A percentile compares a stretch with the other conserved stretches of the same genome.
phyloP scores from a whole-genome alignment of 2,113 vertebrate genomes.

The Ellobius talpinus region DNA sequence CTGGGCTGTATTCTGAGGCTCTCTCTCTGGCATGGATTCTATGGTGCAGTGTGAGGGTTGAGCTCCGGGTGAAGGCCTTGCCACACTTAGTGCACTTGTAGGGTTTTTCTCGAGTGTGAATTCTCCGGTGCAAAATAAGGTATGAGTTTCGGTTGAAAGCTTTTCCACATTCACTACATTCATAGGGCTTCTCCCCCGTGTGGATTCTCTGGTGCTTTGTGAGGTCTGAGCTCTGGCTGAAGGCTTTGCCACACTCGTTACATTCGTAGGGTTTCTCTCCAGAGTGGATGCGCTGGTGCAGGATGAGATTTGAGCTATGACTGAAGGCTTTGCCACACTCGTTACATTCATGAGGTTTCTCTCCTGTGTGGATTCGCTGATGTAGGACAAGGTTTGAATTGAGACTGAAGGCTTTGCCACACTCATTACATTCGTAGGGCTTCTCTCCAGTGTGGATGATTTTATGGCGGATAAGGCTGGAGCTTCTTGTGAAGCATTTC shows the following conservation, averaged over 20 bases:
- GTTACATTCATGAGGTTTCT: conserved; percentile 81
- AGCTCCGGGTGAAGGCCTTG: conserved; percentile 82
- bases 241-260: conserved; percentile 81
- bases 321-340: conserved; percentile 83
- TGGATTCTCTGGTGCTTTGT: conserved; percentile 82
- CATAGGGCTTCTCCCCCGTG: conserved; percentile 80
- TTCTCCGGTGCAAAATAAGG: conserved; percentile 82
- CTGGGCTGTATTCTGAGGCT: conserved; percentile 76
- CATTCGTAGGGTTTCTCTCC: conserved; percentile 84
- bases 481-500: conserved; percentile 83
- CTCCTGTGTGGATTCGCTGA: conserved; percentile 81
- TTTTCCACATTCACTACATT: conserved; percentile 83
- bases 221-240: conserved; percentile 83
- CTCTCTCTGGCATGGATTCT: conserved; percentile 81
- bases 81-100: conserved; percentile 82
- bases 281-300: conserved; percentile 82
- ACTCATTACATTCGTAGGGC: conserved; percentile 82
- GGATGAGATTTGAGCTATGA: conserved; percentile 81
- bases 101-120: conserved; percentile 82
- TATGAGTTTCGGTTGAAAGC: conserved; percentile 84
- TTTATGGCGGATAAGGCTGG: conserved; percentile 83
- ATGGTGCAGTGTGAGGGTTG: conserved; percentile 81
- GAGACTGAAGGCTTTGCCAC: conserved; percentile 83
- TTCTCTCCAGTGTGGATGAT: conserved; percentile 84
- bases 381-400: conserved; percentile 82